Percentiles rank a stretch among this genome's conserved stretches.
Evolutionary conservation across 64 coral and sea anemone species (phyloP).

Genomic region (Montipora cactus): DNA sequence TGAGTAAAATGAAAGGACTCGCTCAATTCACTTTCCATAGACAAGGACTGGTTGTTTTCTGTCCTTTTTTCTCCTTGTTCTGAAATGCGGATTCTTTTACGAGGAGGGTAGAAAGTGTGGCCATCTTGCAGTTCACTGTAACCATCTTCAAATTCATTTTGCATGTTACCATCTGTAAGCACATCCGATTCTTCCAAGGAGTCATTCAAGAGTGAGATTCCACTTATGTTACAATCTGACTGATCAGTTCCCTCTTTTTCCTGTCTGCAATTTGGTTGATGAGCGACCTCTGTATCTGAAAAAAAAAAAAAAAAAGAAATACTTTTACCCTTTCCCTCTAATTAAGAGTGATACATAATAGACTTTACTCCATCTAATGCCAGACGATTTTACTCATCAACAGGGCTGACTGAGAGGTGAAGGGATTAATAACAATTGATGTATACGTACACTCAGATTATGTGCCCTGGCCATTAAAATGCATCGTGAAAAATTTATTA

Average conservation of each 20-base stretch:
- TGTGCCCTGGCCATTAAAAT: too few species aligned
- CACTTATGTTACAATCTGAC: slow-evolving; percentile 19
- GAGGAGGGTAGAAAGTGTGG: background rate
- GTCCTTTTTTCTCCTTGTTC: background rate
- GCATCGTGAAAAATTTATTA: too few species aligned
- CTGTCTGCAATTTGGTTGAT: background rate
- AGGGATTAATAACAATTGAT: too few species aligned
- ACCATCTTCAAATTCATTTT: background rate
- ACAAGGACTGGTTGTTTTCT: background rate
- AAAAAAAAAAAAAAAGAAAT: background rate
- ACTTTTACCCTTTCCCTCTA: too few species aligned
- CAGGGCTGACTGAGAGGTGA: too few species aligned
- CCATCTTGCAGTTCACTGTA: background rate
- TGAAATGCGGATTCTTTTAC: background rate
- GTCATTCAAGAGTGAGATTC: slow-evolving; percentile 26
- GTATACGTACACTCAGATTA: too few species aligned
- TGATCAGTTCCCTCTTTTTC: background rate
- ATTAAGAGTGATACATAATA: too few species aligned
- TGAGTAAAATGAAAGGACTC: slow-evolving; percentile 53
- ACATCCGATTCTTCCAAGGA: background rate
- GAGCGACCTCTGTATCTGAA: background rate
- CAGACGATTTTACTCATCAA: too few species aligned
- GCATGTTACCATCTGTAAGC: background rate
- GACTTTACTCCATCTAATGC: too few species aligned
- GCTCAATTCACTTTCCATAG: background rate